A percentile compares a stretch with the other conserved stretches of the same genome.
Evolutionary conservation across 2,797 vertebrate species (phyloP).

Genomic region (Bucorvus abyssinicus): DNA sequence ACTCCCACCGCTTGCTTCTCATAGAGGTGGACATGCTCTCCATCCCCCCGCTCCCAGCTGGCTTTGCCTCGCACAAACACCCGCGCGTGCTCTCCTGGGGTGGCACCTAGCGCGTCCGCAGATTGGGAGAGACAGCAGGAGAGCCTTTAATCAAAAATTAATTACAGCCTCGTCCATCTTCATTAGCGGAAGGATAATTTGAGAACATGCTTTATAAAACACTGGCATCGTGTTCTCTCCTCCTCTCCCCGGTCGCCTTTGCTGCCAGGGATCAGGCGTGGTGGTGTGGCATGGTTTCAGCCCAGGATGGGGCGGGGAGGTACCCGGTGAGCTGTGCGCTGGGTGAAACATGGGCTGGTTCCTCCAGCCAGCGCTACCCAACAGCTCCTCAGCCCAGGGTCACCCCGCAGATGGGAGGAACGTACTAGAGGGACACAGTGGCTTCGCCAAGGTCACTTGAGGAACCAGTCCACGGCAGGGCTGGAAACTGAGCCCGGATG

Average conservation of each 20-base stretch:
- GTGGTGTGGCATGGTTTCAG: not conserved
- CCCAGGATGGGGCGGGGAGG: not conserved
- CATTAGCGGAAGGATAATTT: constrained; percentile 31
- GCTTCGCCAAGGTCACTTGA: not conserved
- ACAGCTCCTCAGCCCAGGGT: not conserved
- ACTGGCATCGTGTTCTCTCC: not conserved
- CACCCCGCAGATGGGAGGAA: not conserved
- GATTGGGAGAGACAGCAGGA: constrained; percentile 3
- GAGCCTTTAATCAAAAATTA: constrained; percentile 41
- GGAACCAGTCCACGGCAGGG: not conserved
- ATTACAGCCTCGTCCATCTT: constrained; percentile 32
- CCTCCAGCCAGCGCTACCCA: not conserved
- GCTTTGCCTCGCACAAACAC: not conserved
- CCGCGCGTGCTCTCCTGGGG: rapidly evolving
- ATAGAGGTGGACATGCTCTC: not conserved
- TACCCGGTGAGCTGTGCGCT: rapidly evolving
- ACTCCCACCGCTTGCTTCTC: not conserved
- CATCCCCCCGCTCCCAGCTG: not conserved
- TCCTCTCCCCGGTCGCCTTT: not conserved
- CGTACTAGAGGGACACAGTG: not conserved
- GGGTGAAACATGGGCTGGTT: rapidly evolving
- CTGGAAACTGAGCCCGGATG: not conserved
- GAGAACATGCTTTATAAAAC: not conserved
- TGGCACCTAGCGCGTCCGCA: not conserved
- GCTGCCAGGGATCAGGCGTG: not conserved